phyloP scores from a whole-genome alignment of 1,140 invertebrate genomes.

The Drosophila oshimai region DNA sequence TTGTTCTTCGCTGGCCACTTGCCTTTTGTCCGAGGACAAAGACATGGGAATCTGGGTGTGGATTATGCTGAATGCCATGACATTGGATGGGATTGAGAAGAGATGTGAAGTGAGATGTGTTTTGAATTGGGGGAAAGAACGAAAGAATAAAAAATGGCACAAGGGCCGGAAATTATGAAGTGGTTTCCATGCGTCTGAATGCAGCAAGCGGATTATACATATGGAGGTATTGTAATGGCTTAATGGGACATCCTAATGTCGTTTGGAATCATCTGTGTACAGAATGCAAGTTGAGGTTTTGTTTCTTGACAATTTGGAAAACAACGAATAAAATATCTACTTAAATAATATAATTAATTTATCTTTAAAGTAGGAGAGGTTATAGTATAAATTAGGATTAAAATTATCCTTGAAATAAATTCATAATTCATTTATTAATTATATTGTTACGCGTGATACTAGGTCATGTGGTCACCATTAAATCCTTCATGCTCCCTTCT shows the following conservation, averaged over 20 bases:
- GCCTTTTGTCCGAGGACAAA: slow-evolving; percentile 31
- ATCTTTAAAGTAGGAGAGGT: no score
- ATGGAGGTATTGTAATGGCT: slow-evolving; percentile 15
- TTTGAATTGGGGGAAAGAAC: slow-evolving; percentile 12
- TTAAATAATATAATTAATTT: no score
- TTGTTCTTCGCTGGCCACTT: slow-evolving; percentile 54
- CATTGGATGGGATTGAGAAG: slow-evolving; percentile 34
- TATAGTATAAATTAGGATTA: no score
- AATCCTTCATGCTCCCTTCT: no score
- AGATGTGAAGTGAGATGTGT: slow-evolving; percentile 15
- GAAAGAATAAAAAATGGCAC: slow-evolving; percentile 17
- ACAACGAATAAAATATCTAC: no score
- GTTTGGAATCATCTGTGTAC: neutral
- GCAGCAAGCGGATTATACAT: slow-evolving; percentile 7
- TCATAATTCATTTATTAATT: no score
- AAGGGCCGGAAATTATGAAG: slow-evolving; percentile 12
- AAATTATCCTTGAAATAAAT: no score
- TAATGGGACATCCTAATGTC: slow-evolving; percentile 3
- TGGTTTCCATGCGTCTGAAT: slow-evolving; percentile 29
- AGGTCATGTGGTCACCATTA: neutral
- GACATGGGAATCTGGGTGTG: slow-evolving; percentile 19
- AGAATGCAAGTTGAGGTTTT: neutral
- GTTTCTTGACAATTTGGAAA: no score
- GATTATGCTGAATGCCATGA: slow-evolving; percentile 45
- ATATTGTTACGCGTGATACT: neutral